Evolutionary conservation across 2,888 invertebrate species (phyloP), one percentile per base, ranked within the genome.

Genomic region (Noctua comes): DNA sequence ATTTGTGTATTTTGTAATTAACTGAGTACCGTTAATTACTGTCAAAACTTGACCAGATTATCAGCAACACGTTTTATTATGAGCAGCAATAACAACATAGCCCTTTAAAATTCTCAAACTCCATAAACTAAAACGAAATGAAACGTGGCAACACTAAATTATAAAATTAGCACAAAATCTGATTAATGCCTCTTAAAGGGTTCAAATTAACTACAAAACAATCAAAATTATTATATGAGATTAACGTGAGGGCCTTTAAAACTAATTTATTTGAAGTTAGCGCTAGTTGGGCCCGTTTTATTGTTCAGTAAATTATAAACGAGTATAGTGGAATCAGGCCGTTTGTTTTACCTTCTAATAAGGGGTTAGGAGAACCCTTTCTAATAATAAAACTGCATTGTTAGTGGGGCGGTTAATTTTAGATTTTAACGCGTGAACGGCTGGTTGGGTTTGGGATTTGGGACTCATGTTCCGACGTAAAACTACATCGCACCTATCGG

Each of bases 141-240:
- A 40, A 74, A 72, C 24, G 31, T 57, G 62, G 24, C 40, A 31
- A 51, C 24, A n/a, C 51, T 73, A 57, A 43, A 83, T 46, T 72
- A 76, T 73, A 54, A 76, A 83, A 76, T 76, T 48, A 85, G 83
- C 54, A n/a, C n/a, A 68, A 27, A 85, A 81, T 77, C 68, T 81
- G 70, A 73, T 66, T 62, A 76, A 71, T 68, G 46, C 46, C 57
- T 36, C 65, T 24, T 85, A 82, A 85, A 84, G 75, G 83, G 72
- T 80, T 66, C 51, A 83, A 71, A 77, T 77, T 68, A 84, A 84
- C 70, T 76, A 78, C 69, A 66, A 81, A 81, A 86, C 74, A 81
- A 84, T 84, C 70, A 81, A 86, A 86, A 76, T 84, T 76, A 86
- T 78, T 59, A 40, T 82, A 85, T 75, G 77, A 84, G 85, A 83